Conservation (phyloP, 2,888 invertebrate genomes). For the Brachyopa scutellaris region DNA sequence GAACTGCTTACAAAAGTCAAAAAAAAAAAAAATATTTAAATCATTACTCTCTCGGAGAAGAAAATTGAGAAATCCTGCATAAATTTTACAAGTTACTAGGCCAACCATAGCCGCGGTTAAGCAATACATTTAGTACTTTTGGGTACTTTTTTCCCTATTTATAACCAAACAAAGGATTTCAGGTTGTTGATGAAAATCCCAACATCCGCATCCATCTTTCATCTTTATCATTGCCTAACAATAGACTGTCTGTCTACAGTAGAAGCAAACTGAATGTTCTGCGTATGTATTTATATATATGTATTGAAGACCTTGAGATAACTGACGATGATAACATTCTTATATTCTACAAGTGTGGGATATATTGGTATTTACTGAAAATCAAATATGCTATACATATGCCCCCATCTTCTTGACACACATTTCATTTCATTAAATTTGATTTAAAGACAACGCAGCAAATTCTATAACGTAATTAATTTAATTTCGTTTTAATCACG, state of each 20-base stretch:
- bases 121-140: constrained; percentile 33
- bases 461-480: constrained; percentile 53
- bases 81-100: constrained; percentile 31
- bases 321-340: constrained; percentile 36
- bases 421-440: too few species aligned
- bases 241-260: not conserved
- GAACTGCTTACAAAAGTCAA: not conserved
- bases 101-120: constrained; percentile 19
- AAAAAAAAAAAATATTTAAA: constrained; percentile 24
- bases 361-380: constrained; percentile 20
- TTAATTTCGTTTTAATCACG: constrained; percentile 56
- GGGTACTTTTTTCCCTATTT: constrained; percentile 15
- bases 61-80: constrained; percentile 44
- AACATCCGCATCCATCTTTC: not conserved
- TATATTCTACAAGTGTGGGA: constrained; percentile 32
- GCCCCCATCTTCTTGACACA: constrained; percentile 6
- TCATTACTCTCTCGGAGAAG: constrained; percentile 44
- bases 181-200: constrained; percentile 43
- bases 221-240: constrained; percentile 27
- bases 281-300: too few species aligned
- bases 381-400: not conserved
- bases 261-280: not conserved
- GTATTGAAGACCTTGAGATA: too few species aligned
- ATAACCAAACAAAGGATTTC: constrained; percentile 19
- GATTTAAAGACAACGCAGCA: constrained; percentile 47